A percentile compares a stretch with the other conserved stretches of the same genome.
Evolutionary conservation across 1,140 invertebrate species (phyloP).

Genomic region (Phenacoccus solenopsis): DNA sequence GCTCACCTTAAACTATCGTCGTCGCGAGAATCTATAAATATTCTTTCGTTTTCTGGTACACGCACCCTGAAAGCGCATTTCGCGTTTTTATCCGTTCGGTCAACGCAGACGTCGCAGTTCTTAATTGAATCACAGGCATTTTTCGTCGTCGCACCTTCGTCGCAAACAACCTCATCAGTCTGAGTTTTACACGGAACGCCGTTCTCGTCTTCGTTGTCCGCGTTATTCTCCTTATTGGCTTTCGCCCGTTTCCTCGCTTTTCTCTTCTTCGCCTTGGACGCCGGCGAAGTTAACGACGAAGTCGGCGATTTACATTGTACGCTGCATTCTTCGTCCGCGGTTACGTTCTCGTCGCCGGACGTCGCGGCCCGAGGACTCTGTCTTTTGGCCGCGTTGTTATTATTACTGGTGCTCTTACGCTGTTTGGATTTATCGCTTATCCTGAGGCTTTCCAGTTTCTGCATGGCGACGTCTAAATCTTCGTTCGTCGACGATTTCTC

Average conservation of each 20-base stretch:
- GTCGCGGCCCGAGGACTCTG: not conserved
- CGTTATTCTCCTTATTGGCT: not conserved
- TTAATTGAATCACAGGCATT: constrained; percentile 11
- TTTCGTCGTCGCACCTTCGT: not conserved
- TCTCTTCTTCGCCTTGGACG: not conserved
- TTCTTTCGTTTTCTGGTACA: not conserved
- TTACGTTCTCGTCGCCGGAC: not conserved
- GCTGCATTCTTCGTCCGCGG: not conserved
- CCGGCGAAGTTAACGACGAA: not conserved
- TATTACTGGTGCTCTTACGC: not conserved
- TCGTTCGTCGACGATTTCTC: not conserved
- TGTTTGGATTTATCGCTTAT: not conserved
- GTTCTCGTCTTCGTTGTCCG: not conserved
- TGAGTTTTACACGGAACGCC: not conserved
- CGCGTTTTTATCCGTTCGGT: not conserved
- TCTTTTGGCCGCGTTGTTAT: not conserved
- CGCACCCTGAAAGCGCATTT: not conserved
- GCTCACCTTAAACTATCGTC: not conserved
- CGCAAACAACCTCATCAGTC: not conserved
- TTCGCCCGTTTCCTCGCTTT: not conserved
- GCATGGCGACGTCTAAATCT: not conserved
- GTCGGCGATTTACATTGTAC: not conserved
- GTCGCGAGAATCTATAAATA: not conserved
- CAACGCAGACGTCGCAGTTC: not conserved
- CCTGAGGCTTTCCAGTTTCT: not conserved